These are phyloP conservation scores for Aproaerema taeniolella DNA, from an alignment of 2,888 invertebrate genomes.

Conservation along the genomic window DNA sequence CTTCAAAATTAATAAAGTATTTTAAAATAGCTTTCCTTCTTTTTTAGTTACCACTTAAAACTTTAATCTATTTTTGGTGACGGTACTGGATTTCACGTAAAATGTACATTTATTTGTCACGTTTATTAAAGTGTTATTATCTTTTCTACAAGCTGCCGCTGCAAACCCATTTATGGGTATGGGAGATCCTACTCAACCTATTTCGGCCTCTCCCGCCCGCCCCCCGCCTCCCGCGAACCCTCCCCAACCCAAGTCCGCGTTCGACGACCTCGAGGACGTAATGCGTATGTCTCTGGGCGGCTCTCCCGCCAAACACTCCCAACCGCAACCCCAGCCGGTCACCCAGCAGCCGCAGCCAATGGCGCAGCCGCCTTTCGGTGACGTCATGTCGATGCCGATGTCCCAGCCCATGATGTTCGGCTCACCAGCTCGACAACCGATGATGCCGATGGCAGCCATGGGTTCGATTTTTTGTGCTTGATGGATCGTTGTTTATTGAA, in stretches of 20 bases:
- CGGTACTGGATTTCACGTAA: neutral
- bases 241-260: constrained; percentile 77
- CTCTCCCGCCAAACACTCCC: constrained; percentile 67
- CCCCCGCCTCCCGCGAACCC: constrained; percentile 67
- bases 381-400: constrained; percentile 56
- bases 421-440: constrained; percentile 63
- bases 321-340: constrained; percentile 35
- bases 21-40: too few species aligned
- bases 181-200: constrained; percentile 70
- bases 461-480: constrained; percentile 49
- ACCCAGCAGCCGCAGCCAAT: constrained; percentile 59
- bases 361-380: constrained; percentile 56
- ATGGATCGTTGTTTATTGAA: constrained; percentile 10
- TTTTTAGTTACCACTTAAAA: too few species aligned
- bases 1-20: too few species aligned
- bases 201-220: constrained; percentile 68
- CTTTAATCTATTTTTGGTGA: too few species aligned
- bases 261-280: constrained; percentile 82
- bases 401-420: constrained; percentile 66
- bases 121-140: too few species aligned
- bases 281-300: constrained; percentile 83
- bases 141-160: constrained; percentile 45
- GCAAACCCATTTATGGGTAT: constrained; percentile 83
- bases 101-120: too few species aligned
- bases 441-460: constrained; percentile 70